Evolutionary conservation across 2,888 invertebrate genomes (phyloP).

Genomic region (Mesorhabditis spiculigera): DNA sequence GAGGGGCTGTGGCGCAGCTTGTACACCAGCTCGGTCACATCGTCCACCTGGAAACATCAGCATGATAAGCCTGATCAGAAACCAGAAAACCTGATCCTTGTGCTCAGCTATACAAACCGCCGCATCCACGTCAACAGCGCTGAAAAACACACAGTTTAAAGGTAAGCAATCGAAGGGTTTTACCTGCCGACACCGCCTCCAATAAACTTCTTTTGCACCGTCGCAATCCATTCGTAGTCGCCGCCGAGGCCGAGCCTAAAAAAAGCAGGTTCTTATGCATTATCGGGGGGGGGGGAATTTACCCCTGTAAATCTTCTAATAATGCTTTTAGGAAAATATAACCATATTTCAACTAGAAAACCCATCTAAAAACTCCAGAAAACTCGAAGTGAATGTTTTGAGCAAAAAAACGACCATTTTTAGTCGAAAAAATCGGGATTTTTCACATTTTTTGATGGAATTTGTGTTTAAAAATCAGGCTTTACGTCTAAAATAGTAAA

Average conservation of each 20-base stretch:
- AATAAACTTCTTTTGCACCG: conserved; percentile 55
- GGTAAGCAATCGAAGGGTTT: neutral
- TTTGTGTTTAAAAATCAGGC: too few relatives aligned
- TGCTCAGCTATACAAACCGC: conserved; percentile 50
- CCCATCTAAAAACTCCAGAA: too few relatives aligned
- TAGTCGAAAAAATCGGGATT: too few relatives aligned
- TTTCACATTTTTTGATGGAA: too few relatives aligned
- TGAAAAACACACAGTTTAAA: conserved; percentile 20
- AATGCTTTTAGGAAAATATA: too few relatives aligned
- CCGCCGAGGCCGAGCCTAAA: conserved; percentile 37
- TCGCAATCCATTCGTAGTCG: conserved; percentile 54
- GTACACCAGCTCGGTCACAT: conserved; percentile 48
- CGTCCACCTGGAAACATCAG: conserved; percentile 28
- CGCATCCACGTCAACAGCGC: conserved; percentile 55
- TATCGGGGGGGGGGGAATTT: too few relatives aligned
- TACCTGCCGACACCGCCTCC: conserved; percentile 50
- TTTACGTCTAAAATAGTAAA: too few relatives aligned
- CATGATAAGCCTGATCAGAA: neutral
- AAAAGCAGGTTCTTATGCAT: too few relatives aligned
- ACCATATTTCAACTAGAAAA: too few relatives aligned
- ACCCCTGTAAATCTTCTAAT: too few relatives aligned
- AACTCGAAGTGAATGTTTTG: too few relatives aligned
- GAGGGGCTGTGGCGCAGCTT: conserved; percentile 68
- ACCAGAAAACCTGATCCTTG: conserved; percentile 38
- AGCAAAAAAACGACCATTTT: too few relatives aligned